Conservation (phyloP, 2,888 invertebrate genomes). For the Diogma glabrata region DNA sequence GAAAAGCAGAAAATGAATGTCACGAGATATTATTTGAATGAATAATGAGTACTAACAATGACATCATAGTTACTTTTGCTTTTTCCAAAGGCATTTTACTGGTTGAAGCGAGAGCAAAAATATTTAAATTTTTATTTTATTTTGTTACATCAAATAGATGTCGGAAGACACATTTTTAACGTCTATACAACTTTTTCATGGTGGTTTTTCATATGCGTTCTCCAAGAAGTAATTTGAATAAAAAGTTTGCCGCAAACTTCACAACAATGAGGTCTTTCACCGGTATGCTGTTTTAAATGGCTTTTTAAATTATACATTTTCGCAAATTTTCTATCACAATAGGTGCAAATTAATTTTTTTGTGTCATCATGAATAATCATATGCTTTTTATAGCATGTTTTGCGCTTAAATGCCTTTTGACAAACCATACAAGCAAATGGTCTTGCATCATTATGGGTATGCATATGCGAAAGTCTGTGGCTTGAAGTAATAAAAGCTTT, state of each 20-base stretch:
- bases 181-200: background rate
- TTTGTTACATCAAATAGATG: too few species aligned
- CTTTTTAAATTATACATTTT: background rate
- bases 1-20: too few species aligned
- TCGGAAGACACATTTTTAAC: too few species aligned
- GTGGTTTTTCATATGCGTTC: constrained; percentile 1
- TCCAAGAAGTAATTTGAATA: background rate
- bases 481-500: background rate
- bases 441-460: background rate
- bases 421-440: constrained; percentile 1
- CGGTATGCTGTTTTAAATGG: background rate
- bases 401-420: background rate
- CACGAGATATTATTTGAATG: too few species aligned
- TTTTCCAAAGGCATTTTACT: too few species aligned
- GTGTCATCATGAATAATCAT: background rate
- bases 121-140: too few species aligned
- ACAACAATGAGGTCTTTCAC: background rate
- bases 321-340: background rate
- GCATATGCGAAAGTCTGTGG: background rate
- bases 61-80: too few species aligned
- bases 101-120: too few species aligned
- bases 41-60: too few species aligned
- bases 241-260: constrained; percentile 1
- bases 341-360: background rate
- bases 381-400: background rate